A percentile compares a stretch with the other conserved stretches of the same genome.
phyloP scores from a whole-genome alignment of 2,797 vertebrate species.

The Helostoma temminkii region DNA sequence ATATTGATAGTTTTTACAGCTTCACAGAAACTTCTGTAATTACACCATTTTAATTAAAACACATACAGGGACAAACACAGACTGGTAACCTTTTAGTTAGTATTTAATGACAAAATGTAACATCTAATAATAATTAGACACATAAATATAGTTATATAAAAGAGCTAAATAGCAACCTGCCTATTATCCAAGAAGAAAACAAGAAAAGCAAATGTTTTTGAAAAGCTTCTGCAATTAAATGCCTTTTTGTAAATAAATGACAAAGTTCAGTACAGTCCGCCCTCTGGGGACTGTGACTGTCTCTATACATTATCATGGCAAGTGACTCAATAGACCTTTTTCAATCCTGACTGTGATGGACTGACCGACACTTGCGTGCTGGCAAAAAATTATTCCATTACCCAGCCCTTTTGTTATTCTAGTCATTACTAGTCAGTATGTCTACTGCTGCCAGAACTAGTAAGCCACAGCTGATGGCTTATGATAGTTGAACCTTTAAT shows the following conservation, averaged over 20 bases:
- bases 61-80: slow-evolving; percentile 5
- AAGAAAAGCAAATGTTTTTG: no score
- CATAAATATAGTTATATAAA: no score
- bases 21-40: slow-evolving; percentile 50
- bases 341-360: not conserved
- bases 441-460: not conserved
- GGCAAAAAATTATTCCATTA: no score
- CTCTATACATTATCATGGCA: not conserved
- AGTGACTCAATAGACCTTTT: not conserved
- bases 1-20: slow-evolving; percentile 50
- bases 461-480: not conserved
- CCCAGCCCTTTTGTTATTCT: no score
- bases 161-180: not conserved
- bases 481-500: not conserved
- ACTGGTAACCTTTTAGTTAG: not conserved
- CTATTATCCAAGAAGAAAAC: not conserved
- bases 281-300: not conserved
- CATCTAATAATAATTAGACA: not conserved
- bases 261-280: not conserved
- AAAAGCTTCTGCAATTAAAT: no score
- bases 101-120: not conserved
- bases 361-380: not conserved
- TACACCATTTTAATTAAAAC: slow-evolving; percentile 55
- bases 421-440: not conserved
- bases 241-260: not conserved